These are phyloP conservation scores for Embidobia sp. DNA, from an alignment of 2,888 invertebrate species.

Conservation along the genomic window DNA sequence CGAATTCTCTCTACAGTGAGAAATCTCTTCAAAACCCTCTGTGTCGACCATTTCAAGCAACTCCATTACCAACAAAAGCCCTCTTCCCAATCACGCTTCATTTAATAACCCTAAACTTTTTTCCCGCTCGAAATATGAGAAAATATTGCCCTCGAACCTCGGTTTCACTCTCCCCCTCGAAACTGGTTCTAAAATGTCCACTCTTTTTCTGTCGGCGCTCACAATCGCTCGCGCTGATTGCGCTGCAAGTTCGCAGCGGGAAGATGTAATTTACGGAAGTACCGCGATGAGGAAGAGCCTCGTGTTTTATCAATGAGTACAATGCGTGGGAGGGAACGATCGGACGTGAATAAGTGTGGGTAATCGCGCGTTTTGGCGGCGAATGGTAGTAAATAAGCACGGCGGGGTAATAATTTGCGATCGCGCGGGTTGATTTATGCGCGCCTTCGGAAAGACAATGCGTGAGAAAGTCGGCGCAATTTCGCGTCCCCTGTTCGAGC, in stretches of 20 bases:
- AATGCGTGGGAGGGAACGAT: conserved; percentile 40
- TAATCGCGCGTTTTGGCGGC: conserved; percentile 49
- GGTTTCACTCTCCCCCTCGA: too few species aligned
- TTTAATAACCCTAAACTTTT: too few species aligned
- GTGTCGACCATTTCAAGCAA: too few species aligned
- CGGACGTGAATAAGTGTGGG: conserved; percentile 41
- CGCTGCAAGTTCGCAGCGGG: neutral
- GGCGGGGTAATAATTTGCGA: conserved; percentile 49
- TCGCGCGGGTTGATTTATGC: conserved; percentile 41
- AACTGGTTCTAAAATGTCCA: too few species aligned
- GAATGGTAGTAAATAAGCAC: conserved; percentile 45
- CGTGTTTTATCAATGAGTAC: conserved; percentile 47
- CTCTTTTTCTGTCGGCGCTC: too few species aligned
- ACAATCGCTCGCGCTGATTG: too few species aligned
- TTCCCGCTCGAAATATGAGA: too few species aligned
- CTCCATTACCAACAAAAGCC: too few species aligned
- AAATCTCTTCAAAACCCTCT: too few species aligned
- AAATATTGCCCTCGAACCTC: too few species aligned
- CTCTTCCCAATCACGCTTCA: too few species aligned
- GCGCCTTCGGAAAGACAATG: conserved; percentile 37
- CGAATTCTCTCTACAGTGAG: too few species aligned
- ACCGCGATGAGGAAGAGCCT: conserved; percentile 36
- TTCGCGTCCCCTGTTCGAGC: neutral
- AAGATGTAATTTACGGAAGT: conserved; percentile 40
- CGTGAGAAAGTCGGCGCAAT: conserved; percentile 40